Evolutionary conservation across 2,888 invertebrate species (phyloP), one percentile per base, ranked within the genome.

Genomic region (Lathronympha strigana): DNA sequence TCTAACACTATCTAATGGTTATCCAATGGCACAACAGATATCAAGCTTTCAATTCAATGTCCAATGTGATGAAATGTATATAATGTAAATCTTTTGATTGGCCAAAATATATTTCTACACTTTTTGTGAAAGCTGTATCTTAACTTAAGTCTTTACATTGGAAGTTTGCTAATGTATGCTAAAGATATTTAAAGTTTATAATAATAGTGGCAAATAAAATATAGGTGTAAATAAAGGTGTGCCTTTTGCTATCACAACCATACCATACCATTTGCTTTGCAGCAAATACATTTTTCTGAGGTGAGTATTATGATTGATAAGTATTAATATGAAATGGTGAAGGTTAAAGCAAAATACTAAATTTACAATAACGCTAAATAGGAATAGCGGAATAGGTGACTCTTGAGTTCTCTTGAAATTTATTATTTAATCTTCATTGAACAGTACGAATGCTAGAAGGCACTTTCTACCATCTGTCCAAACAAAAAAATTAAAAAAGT

Each of bases 191-290:
- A 77, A 80, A 79, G 74, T 66, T 68, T 67, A 63, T 74, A 72
- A 81, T 76, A 70, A 80, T 82, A 84, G 80, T 83, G 84, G 85
- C 80, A 85, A 90, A 89, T 90, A 90, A 89, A 90, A 74, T 73
- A 80, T 86, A 89, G 84, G 84, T 89, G 88, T 90, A 91, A 87
- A 90, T 87, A 84, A 81, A 76, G 72, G 9, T 62, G 61, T 70
- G 69, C 73, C 77, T 79, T 78, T 70, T 74, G 76, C 74, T 63
- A 17, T 61, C 54, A 45, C 31, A 23, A 19, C 31, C 38, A 17
- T 5, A n/a, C n/a, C n/a, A n/a, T 36, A 51, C 31, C 19, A 11
- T 11, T 40, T 17, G 19, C 50, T 63, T 25, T 15, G 11, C 38
- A 38, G 11, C 33, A 33, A 4, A 13, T 1, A 13, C 33, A 38